phyloP scores from a whole-genome alignment of 2,113 vertebrate species.

The Actenoides lindsayi region DNA sequence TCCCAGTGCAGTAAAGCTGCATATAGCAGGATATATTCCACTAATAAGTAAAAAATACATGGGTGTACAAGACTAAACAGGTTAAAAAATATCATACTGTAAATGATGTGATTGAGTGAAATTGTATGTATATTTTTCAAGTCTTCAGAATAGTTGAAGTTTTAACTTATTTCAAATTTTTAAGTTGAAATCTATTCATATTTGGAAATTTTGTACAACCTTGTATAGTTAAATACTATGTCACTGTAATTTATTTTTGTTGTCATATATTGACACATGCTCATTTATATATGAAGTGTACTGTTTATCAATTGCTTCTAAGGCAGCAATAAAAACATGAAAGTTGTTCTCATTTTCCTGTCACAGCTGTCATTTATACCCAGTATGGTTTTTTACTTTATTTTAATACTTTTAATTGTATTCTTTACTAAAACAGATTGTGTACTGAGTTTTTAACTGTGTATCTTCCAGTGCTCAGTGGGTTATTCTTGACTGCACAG shows the following conservation, averaged over 20 bases:
- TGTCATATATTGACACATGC: constrained; percentile 73
- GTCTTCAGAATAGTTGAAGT: constrained; percentile 67
- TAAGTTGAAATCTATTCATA: constrained; percentile 73
- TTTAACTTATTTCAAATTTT: constrained; percentile 77
- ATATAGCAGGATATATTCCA: constrained; percentile 58
- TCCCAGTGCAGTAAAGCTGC: constrained; percentile 51
- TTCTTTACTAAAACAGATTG: neutral
- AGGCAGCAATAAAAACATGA: constrained; percentile 76
- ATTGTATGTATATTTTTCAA: constrained; percentile 68
- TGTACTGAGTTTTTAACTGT: neutral
- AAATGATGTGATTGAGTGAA: constrained; percentile 62
- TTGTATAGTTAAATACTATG: constrained; percentile 76
- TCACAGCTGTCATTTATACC: constrained; percentile 22
- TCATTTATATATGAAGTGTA: constrained; percentile 79
- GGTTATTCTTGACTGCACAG: neutral
- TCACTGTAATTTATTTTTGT: constrained; percentile 77
- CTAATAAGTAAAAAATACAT: constrained; percentile 46
- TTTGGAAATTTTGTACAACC: constrained; percentile 75
- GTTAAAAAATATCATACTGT: constrained; percentile 60
- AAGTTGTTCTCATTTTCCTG: constrained; percentile 66
- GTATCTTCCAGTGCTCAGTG: neutral
- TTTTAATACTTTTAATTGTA: neutral
- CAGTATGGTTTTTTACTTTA: neutral
- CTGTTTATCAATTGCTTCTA: constrained; percentile 77
- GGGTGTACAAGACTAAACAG: constrained; percentile 60